Evolutionary conservation across 2,888 invertebrate genomes (phyloP).

Genomic region (Aphidoletes aphidimyza): DNA sequence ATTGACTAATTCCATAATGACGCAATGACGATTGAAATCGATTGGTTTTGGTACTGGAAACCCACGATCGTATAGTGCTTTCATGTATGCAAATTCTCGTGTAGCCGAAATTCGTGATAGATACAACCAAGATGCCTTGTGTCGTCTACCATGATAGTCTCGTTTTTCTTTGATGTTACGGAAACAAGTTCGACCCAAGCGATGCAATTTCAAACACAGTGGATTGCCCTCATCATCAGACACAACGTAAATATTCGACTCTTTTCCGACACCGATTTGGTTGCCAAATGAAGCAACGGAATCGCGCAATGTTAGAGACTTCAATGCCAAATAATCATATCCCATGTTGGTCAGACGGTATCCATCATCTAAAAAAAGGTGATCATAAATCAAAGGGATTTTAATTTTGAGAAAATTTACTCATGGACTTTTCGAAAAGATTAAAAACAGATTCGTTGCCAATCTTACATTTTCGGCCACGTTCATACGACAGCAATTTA

Average conservation of each 20-base stretch:
- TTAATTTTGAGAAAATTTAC: too few relatives aligned
- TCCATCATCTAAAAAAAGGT: constrained; percentile 83
- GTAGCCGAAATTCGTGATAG: constrained; percentile 95
- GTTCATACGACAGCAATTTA: constrained; percentile 89
- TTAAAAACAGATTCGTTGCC: background rate
- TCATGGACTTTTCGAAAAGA: too few relatives aligned
- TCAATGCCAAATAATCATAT: constrained; percentile 96
- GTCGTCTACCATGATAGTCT: constrained; percentile 94
- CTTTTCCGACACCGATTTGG: constrained; percentile 99
- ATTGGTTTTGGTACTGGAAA: constrained; percentile 96
- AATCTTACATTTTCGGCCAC: constrained; percentile 88
- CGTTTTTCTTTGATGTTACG: constrained; percentile 94
- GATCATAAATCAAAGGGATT: too few relatives aligned
- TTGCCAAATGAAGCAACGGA: constrained; percentile 90
- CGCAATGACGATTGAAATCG: constrained; percentile 94
- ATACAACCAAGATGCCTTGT: constrained; percentile 94
- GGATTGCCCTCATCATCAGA: constrained; percentile 82
- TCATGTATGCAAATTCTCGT: constrained; percentile 98
- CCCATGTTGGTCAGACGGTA: constrained; percentile 95
- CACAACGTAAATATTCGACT: constrained; percentile 95
- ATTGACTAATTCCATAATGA: constrained; percentile 92
- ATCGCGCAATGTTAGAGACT: constrained; percentile 82
- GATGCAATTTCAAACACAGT: constrained; percentile 89
- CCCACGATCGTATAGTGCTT: constrained; percentile 86
- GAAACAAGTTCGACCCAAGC: constrained; percentile 96